Base-by-base conservation (phyloP, 1,140 invertebrate species). In the Drosophila auraria region DNA sequence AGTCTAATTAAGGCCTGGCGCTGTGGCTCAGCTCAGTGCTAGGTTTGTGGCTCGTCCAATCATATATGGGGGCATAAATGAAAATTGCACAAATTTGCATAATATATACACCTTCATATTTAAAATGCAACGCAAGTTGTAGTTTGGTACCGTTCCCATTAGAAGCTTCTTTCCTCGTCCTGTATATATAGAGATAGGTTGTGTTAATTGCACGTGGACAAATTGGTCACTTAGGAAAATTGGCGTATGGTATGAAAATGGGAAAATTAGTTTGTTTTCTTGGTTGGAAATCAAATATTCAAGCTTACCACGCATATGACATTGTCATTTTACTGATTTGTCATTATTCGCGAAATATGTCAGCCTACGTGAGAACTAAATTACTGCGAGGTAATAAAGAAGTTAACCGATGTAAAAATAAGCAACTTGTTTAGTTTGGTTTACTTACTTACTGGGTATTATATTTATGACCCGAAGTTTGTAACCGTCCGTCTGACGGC, bases 31-130 rank as follows among this genome's bases (percentile, higher is more conserved):
- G 27, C 58, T n/a, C 54, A n/a, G 57, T 9, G 44, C 23, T 74
- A 56, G 33, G 25, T 30, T n/a, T 40, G 62, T 25, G 45, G 63
- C 27, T 53, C 25, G 30, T 47, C 51, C 44, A 45, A 63, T 42
- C 44, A 49, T 66, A 66, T 50, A 47, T 20, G 42, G 40, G 17
- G 45, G 47, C 45, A 61, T 78, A 45, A 82, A 82, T 84, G 86
- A 70, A 86, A 90, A 89, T 90, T 86, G 79, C 72, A 82, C 56
- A 75, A 73, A 80, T 90, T 86, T 90, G 65, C 75, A 82, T 90
- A 82, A 74, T 64, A 73, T 73, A 73, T 72, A 60, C 47, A 59
- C 44, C 45, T 73, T 14, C 53, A 73, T 42, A 79, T 79, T 64
- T 72, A 79, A 79, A 79, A 72, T 79, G 66, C 77, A 72, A 59